Conservation (phyloP, 2,113 vertebrate genomes). For the Scomber japonicus region DNA sequence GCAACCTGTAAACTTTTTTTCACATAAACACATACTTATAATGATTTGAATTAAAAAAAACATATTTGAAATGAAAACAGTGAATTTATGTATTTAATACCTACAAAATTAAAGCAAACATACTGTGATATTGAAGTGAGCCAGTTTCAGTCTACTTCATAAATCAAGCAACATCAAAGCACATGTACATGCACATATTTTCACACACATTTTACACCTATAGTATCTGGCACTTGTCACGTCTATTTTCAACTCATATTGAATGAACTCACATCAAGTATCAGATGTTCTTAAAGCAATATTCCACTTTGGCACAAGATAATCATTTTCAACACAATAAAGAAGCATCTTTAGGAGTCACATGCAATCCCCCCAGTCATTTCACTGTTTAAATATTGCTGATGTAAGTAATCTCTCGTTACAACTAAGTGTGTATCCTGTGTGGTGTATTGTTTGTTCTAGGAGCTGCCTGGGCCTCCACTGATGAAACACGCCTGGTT, state of each 20-base stretch:
- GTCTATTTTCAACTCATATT: constrained; percentile 54
- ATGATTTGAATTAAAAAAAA: not conserved
- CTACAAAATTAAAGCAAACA: not conserved
- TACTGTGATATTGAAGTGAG: not conserved
- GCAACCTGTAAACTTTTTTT: no score
- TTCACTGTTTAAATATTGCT: not conserved
- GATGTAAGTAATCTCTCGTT: not conserved
- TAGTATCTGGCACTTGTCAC: constrained; percentile 9
- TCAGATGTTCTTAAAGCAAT: constrained; percentile 51
- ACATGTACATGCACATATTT: not conserved
- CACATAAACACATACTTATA: not conserved
- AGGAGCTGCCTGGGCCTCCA: constrained; percentile 76
- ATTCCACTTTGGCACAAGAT: constrained; percentile 13
- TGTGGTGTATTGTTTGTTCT: constrained; percentile 20
- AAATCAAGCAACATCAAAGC: no score
- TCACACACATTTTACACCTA: not conserved
- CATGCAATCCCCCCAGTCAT: not conserved
- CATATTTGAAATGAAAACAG: not conserved
- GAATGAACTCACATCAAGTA: constrained; percentile 25
- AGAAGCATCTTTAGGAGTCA: not conserved
- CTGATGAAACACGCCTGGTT: constrained; percentile 90
- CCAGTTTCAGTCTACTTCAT: not conserved
- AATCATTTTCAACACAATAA: constrained; percentile 1
- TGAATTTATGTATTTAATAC: not conserved
- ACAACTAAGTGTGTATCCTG: not conserved